A percentile compares a stretch with the other conserved stretches of the same genome.
Conservation (phyloP, 2,797 vertebrate species). For the Choloepus didactylus region DNA sequence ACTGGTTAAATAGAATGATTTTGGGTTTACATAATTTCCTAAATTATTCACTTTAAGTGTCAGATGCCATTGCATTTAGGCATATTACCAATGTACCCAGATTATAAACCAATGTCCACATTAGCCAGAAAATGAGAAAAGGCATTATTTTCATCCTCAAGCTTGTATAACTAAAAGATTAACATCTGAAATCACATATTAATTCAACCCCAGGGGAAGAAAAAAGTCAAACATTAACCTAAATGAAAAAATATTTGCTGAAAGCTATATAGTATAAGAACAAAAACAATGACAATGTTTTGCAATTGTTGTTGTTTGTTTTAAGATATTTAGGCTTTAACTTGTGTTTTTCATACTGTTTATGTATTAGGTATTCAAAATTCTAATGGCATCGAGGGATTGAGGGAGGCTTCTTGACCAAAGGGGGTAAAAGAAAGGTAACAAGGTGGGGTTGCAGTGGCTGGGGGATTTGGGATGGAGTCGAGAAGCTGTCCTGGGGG, state of each 20-base stretch:
- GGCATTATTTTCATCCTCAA: slow-evolving; percentile 1
- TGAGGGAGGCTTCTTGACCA: no score
- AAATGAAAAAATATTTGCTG: slow-evolving; percentile 24
- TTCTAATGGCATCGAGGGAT: no score
- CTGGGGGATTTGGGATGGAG: no score
- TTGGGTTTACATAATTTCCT: neutral
- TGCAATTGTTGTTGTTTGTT: neutral
- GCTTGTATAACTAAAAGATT: neutral
- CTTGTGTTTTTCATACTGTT: neutral
- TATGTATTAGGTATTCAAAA: neutral
- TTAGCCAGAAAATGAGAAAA: slow-evolving; percentile 19
- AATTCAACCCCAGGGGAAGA: neutral
- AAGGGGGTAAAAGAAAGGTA: no score
- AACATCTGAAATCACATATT: neutral
- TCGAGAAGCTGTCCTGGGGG: no score
- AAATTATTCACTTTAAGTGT: neutral
- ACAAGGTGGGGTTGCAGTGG: no score
- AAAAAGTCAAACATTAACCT: slow-evolving; percentile 16
- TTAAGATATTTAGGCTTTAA: neutral
- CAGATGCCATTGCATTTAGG: neutral
- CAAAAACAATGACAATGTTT: neutral
- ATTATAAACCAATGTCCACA: neutral
- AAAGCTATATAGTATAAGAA: neutral
- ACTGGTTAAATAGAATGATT: neutral
- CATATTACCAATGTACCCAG: neutral